phyloP scores from a whole-genome alignment of 2,797 vertebrate genomes.

The Peromyscus melanophrys region DNA sequence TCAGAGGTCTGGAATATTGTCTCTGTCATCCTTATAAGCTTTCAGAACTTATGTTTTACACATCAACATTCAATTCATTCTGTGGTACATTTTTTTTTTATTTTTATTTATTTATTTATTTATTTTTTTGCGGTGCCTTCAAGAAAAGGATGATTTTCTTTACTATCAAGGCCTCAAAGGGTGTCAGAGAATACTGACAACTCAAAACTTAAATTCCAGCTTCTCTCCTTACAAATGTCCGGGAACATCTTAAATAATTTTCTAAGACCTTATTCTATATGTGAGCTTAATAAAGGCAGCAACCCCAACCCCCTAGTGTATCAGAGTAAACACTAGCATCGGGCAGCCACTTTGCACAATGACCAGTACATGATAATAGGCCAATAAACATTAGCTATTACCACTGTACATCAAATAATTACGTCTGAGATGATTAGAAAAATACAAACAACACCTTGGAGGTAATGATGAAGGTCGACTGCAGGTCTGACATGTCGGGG shows the following conservation, averaged over 20 bases:
- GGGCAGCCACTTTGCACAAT: neutral
- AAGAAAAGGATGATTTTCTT: neutral
- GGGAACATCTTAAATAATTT: neutral
- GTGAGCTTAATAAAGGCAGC: neutral
- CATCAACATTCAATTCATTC: neutral
- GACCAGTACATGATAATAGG: neutral
- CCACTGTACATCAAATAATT: no score
- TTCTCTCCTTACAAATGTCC: neutral
- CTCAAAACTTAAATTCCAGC: neutral
- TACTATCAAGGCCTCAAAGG: neutral
- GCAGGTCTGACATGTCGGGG: neutral
- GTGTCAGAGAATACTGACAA: neutral
- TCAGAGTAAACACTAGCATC: neutral
- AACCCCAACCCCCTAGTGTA: no score
- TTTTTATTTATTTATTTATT: no score
- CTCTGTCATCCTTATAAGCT: neutral
- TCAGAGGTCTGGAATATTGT: no score
- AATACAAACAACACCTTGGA: neutral
- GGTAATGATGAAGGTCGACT: neutral
- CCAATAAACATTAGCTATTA: neutral
- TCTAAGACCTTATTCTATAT: neutral
- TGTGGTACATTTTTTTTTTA: neutral
- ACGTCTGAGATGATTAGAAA: neutral
- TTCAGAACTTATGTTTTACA: neutral
- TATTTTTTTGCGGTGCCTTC: neutral